Base-by-base conservation (phyloP, 2,113 vertebrate genomes). In the Xerus inauris region DNA sequence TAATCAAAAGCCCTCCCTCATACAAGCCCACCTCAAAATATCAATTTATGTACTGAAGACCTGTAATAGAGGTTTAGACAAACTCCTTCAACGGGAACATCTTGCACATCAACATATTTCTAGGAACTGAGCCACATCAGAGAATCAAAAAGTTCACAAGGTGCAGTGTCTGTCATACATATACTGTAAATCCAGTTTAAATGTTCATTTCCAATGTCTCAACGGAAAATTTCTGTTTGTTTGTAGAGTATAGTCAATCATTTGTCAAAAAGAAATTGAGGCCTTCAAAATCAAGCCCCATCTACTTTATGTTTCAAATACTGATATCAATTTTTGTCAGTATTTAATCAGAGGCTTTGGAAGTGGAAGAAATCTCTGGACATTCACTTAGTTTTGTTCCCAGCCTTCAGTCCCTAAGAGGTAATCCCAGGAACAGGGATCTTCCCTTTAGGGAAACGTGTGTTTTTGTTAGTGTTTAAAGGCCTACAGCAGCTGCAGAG, bases 291-390 rank as follows among this genome's bases (percentile, higher is more conserved):
- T 20, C 45, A 90, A 85, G 47, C 45, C 77, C 62, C 62, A 57
- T 45, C 67, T 69, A 94, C 86, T 72, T 76, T 59, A 47, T 65
- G 76, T 38, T 38, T 62, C 75, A 95, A 72, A 97, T 73, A 72
- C 54, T 47, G 42, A 90, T 16, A 59, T 3, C 24, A 38, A 67
- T 32, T 57, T 80, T 38, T 1, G 16, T 67, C 59, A 51, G 9
- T 28, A 94, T 30, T 86, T 88, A 82, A 75, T 87, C 35, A 93
- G 79, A 71, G 22, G 24, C 45, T 73, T 54, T 38, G 79, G n/a
- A 45, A 42, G 42, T 42, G n/a, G 57, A 87, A 85, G 10, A 84
- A 42, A 67, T 69, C 38, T 49, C 62, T 42, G 28, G 9, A 79
- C 22, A 79, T 76, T 24, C 28, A 40, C 35, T 77, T 32, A 24